Percentiles rank a stretch among this genome's conserved stretches.
phyloP scores from a whole-genome alignment of 2,113 vertebrate genomes.

The Telmatochromis sp. region DNA sequence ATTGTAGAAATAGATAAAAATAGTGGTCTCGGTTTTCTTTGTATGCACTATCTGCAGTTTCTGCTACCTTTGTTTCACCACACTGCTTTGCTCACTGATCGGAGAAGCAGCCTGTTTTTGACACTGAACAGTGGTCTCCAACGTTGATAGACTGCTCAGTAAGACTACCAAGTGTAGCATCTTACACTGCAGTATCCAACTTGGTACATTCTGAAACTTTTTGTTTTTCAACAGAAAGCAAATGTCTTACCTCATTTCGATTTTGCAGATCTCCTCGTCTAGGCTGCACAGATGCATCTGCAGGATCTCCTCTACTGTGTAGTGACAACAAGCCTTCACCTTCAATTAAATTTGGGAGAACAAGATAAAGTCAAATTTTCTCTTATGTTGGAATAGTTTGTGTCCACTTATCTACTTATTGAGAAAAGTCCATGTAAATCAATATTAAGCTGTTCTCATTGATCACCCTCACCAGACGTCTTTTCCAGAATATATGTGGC shows the following conservation, averaged over 20 bases:
- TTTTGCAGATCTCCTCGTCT: rapidly evolving
- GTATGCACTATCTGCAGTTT: neutral
- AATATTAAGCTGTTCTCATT: neutral
- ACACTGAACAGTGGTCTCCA: neutral
- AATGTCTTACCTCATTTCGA: rapidly evolving
- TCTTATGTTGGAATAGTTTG: neutral
- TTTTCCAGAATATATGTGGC: rapidly evolving
- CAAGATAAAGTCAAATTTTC: neutral
- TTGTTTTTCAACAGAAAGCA: neutral
- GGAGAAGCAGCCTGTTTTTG: neutral
- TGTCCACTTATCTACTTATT: neutral
- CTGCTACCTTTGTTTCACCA: neutral
- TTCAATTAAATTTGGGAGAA: neutral
- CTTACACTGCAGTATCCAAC: neutral
- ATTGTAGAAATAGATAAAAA: neutral
- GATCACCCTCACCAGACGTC: neutral
- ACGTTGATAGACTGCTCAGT: neutral
- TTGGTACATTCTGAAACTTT: neutral
- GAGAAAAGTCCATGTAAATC: neutral
- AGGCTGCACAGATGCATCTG: neutral
- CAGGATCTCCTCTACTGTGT: neutral
- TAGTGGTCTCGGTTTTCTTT: rapidly evolving
- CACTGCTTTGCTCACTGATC: neutral
- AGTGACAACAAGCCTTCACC: neutral
- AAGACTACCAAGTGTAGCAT: neutral